phyloP scores from a whole-genome alignment of 2,797 vertebrate genomes.

The Erpetoichthys calabaricus region DNA sequence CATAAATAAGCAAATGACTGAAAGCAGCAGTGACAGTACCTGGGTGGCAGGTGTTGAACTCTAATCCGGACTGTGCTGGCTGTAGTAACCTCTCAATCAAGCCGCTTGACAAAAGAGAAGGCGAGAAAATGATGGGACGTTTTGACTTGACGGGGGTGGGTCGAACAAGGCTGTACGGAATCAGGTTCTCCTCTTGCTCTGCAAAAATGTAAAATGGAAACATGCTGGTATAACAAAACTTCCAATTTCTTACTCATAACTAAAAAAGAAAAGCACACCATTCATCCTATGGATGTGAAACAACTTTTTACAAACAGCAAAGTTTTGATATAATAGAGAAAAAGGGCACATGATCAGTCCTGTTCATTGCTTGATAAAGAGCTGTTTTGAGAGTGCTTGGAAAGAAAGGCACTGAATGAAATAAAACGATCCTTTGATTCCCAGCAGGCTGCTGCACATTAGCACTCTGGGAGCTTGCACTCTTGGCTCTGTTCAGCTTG shows the following conservation, averaged over 20 bases:
- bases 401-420: too few species aligned
- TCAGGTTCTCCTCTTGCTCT: slow-evolving; percentile 55
- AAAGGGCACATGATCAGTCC: too few species aligned
- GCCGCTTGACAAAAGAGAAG: slow-evolving; percentile 58
- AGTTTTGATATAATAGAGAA: too few species aligned
- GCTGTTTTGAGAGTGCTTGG: too few species aligned
- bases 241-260: slow-evolving; percentile 4
- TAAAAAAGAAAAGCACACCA: not conserved
- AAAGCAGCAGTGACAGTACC: slow-evolving; percentile 23
- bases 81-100: slow-evolving; percentile 77
- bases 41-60: slow-evolving; percentile 50
- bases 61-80: slow-evolving; percentile 43
- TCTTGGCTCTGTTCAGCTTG: too few species aligned
- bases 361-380: too few species aligned
- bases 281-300: not conserved
- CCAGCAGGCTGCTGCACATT: too few species aligned
- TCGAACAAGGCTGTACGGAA: slow-evolving; percentile 74
- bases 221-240: not conserved
- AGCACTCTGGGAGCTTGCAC: too few species aligned
- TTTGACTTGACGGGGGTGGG: slow-evolving; percentile 50
- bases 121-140: slow-evolving; percentile 73
- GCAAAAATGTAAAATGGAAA: slow-evolving; percentile 11
- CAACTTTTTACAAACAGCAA: not conserved
- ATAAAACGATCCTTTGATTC: too few species aligned
- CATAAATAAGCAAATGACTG: too few species aligned